These are phyloP conservation scores for Thymelicus sylvestris DNA, from an alignment of 2,888 invertebrate species.

Conservation along the genomic window DNA sequence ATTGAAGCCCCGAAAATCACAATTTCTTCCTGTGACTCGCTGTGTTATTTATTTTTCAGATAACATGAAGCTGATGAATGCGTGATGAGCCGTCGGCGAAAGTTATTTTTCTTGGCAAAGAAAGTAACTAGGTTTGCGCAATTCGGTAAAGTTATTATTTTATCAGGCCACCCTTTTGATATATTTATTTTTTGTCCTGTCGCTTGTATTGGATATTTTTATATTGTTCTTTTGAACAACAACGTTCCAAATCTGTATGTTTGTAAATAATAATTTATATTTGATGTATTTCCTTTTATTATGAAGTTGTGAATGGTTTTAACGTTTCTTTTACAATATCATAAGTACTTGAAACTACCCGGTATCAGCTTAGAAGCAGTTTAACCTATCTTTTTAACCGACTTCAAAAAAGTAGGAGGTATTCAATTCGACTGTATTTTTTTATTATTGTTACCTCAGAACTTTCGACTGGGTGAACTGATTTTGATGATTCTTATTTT, in stretches of 20 bases:
- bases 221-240: conserved; percentile 5
- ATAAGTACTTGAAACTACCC: too few relatives aligned
- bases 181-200: conserved; percentile 37
- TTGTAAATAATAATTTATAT: not conserved
- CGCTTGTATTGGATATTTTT: conserved; percentile 26
- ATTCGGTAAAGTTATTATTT: conserved; percentile 37
- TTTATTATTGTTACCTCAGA: too few relatives aligned
- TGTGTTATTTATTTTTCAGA: conserved; percentile 38
- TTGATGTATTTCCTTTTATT: not conserved
- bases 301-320: too few relatives aligned
- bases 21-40: conserved; percentile 16
- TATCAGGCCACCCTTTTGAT: conserved; percentile 30
- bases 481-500: too few relatives aligned
- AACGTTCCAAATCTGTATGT: not conserved
- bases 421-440: too few relatives aligned
- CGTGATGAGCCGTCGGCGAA: conserved; percentile 37
- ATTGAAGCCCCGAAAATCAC: conserved; percentile 29
- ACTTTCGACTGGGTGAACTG: too few relatives aligned
- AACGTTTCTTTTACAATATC: too few relatives aligned
- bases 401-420: too few relatives aligned
- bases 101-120: conserved; percentile 40
- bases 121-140: conserved; percentile 37
- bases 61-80: conserved; percentile 40
- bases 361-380: too few relatives aligned
- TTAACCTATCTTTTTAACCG: too few relatives aligned